Evolutionary conservation across 2,113 vertebrate species (phyloP).

Genomic region (Cavia aperea): DNA sequence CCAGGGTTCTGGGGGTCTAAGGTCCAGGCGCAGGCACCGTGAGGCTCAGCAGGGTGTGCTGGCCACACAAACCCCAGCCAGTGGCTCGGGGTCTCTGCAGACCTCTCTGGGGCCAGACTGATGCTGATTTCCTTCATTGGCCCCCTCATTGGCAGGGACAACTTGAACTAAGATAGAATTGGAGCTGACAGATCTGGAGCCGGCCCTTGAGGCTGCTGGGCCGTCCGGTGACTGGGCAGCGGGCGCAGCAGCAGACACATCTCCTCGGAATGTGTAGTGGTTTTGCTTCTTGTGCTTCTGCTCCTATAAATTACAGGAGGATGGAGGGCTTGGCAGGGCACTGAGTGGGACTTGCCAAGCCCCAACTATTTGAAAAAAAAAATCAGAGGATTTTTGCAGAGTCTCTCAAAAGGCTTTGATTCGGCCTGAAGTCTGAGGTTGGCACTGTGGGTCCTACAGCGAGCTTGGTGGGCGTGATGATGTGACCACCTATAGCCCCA

Average conservation of each 20-base stretch:
- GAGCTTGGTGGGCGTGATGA: neutral
- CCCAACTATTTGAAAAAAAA: conserved; percentile 47
- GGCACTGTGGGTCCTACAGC: neutral
- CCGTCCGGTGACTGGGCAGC: neutral
- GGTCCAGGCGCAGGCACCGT: neutral
- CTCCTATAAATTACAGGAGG: conserved; percentile 59
- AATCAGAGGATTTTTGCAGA: conserved; percentile 12
- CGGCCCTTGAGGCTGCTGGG: fast-evolving
- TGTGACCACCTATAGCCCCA: neutral
- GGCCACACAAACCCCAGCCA: neutral
- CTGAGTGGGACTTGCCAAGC: conserved; percentile 41
- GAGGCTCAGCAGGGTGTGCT: neutral
- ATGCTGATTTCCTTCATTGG: too few species aligned
- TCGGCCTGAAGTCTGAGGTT: conserved; percentile 3
- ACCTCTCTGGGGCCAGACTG: fast-evolving
- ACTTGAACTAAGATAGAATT: fast-evolving
- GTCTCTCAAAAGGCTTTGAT: conserved; percentile 48
- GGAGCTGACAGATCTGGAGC: fast-evolving
- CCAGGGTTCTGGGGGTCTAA: neutral
- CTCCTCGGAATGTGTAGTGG: conserved; percentile 10
- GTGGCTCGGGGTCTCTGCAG: too few species aligned
- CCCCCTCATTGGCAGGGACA: neutral
- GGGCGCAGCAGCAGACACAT: fast-evolving
- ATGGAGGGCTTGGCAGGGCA: conserved; percentile 24
- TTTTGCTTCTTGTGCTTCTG: conserved; percentile 32